These are phyloP conservation scores for Volucella inflata DNA, from an alignment of 2,888 invertebrate species.

Conservation along the genomic window DNA sequence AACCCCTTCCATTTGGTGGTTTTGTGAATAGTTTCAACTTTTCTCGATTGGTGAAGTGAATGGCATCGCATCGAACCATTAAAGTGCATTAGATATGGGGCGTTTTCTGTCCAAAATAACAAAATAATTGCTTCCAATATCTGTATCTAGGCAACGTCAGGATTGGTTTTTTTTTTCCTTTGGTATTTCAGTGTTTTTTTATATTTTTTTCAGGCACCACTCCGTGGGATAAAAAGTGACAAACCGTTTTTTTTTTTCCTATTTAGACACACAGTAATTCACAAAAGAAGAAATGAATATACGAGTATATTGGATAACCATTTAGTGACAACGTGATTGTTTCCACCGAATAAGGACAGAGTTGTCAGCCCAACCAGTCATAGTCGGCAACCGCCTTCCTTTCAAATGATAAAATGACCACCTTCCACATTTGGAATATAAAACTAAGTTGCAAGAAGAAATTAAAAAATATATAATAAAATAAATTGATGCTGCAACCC, in stretches of 20 bases:
- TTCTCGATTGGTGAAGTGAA: conserved; percentile 21
- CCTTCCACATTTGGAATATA: conserved; percentile 7
- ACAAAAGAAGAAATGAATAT: conserved; percentile 40
- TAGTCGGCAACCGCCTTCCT: conserved; percentile 29
- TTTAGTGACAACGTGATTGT: conserved; percentile 46
- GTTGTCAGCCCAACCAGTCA: conserved; percentile 1
- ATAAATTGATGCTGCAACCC: conserved; percentile 15
- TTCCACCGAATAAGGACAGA: conserved; percentile 59
- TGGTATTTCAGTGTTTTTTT: not conserved
- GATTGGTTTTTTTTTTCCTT: not conserved
- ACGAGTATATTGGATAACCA: conserved; percentile 26
- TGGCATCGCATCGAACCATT: conserved; percentile 17
- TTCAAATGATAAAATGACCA: conserved; percentile 21
- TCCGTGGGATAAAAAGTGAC: not conserved
- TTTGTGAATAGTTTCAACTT: no score
- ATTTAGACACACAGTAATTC: not conserved
- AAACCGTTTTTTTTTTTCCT: conserved; percentile 4
- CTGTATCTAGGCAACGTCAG: conserved; percentile 9
- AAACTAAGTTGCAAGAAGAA: not conserved
- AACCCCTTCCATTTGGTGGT: no score
- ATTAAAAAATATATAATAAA: conserved; percentile 2
- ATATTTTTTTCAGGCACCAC: not conserved
- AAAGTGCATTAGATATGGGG: conserved; percentile 17
- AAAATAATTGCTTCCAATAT: conserved; percentile 36
- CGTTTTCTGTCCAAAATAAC: conserved; percentile 40